A percentile compares a stretch with the other conserved stretches of the same genome.
Evolutionary conservation across 2,113 vertebrate species (phyloP).

Genomic region (Cyphomyrus plagiostoma): DNA sequence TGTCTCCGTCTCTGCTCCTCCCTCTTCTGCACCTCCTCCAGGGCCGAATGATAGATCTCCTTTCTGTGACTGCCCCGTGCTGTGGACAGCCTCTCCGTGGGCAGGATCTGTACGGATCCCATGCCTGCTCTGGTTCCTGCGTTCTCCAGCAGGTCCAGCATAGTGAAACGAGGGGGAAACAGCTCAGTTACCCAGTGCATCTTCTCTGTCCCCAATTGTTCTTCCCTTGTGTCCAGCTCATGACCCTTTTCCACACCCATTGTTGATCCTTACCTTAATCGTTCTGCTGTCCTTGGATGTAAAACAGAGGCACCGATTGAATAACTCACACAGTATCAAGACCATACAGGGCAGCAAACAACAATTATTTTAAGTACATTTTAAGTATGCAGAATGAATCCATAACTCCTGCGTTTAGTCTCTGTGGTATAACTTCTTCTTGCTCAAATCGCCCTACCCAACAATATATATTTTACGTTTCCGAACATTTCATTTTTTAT

Average conservation of each 20-base stretch:
- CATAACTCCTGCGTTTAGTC: not conserved
- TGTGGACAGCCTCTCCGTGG: conserved; percentile 36
- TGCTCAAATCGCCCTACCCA: not conserved
- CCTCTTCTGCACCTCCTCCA: conserved; percentile 39
- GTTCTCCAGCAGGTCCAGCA: conserved; percentile 34
- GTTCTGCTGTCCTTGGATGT: not conserved
- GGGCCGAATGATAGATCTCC: conserved; percentile 31
- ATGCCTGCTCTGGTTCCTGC: not conserved
- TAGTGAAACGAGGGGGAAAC: conserved; percentile 40
- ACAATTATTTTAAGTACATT: conserved; percentile 1
- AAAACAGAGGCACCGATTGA: conserved; percentile 1
- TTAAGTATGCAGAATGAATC: not conserved
- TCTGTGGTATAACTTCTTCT: not conserved
- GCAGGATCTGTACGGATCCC: conserved; percentile 21
- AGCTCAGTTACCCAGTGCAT: conserved; percentile 47
- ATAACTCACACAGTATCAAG: not conserved
- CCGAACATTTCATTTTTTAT: not conserved
- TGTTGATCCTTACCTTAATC: conserved; percentile 1
- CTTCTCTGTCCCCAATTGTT: conserved; percentile 23
- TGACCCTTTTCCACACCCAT: conserved; percentile 6
- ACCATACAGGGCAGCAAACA: not conserved
- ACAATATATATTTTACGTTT: not conserved
- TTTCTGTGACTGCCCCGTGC: conserved; percentile 31
- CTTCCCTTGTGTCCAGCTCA: not conserved
- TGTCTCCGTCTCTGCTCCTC: conserved; percentile 36